Base-by-base conservation (phyloP, 2,888 invertebrate genomes). In the Pantelozetes paolii region DNA sequence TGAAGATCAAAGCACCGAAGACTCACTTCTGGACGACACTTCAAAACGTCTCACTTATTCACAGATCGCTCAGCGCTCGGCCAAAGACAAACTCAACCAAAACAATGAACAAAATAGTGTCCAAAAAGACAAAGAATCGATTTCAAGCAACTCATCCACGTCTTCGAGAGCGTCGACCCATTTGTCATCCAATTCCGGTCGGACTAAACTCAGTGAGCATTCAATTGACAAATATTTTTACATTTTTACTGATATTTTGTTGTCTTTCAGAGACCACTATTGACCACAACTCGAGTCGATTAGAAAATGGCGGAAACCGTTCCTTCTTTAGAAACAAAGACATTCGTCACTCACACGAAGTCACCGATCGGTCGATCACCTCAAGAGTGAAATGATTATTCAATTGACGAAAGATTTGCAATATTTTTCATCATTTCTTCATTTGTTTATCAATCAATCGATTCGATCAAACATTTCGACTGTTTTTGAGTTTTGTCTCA, bases 41-140 rank as follows among this genome's bases (percentile, higher is more conserved):
- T 30, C 59, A 28, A 28, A 59, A 64, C 69, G 69, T 2, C 28
- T 77, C 71, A 77, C 76, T 54, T 76, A 77, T 76, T 76, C 76
- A 32, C 75, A 76, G 71, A 76, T 76, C 59, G 77, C 77, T 69
- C 73, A 72, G 45, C 75, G 76, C 71, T 64, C 62, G 32, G 62
- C 62, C n/a, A 64, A 64, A 64, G 62, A 64, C 36, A 64, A 59
- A 75, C 74, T 74, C 73, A 76, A 76, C 75, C 75, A 36, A 75
- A 72, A 50, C 42, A 45, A 28, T 18, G 42, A 36, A 8, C 59
- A 30, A 3, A 28, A 69, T 42, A 1, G 26, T 69, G 26, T 23
- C 2, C 15, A 40, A 8, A 69, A 69, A 15, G 69, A 69, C 8
- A 69, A 69, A 45, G 69, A 69, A 23, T 69, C 45, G 40, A 28